Evolutionary conservation across 2,113 vertebrate species (phyloP).

Genomic region (Chrysochloris asiatica): DNA sequence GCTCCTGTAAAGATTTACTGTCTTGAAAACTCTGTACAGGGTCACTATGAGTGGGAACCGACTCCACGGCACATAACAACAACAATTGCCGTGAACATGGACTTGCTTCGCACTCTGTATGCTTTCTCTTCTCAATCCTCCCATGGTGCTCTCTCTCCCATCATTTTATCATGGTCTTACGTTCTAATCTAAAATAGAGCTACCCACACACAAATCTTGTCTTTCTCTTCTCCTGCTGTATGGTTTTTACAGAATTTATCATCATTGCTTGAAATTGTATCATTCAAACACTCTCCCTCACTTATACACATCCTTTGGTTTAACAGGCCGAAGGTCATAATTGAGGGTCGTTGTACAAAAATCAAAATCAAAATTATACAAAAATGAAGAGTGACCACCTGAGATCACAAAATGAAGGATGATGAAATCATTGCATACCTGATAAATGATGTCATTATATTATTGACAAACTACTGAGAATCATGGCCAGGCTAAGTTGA

Average conservation of each 20-base stretch:
- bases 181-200: neutral
- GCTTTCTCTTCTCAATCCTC: neutral
- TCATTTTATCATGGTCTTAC: neutral
- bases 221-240: neutral
- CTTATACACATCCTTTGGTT: no score
- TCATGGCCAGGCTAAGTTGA: neutral
- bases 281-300: no score
- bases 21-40: no score
- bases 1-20: no score
- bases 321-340: no score
- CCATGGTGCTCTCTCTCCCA: no score
- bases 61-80: no score
- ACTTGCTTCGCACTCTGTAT: neutral
- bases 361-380: no score
- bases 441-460: neutral
- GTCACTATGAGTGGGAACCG: no score
- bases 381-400: no score
- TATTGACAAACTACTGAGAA: neutral
- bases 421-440: neutral
- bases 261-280: neutral
- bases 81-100: accelerated
- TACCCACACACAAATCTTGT: neutral
- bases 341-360: no score
- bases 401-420: neutral
- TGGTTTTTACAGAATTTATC: neutral